Evolutionary conservation across 2,888 invertebrate species (phyloP).

Genomic region (Lasioglossum lativentre): DNA sequence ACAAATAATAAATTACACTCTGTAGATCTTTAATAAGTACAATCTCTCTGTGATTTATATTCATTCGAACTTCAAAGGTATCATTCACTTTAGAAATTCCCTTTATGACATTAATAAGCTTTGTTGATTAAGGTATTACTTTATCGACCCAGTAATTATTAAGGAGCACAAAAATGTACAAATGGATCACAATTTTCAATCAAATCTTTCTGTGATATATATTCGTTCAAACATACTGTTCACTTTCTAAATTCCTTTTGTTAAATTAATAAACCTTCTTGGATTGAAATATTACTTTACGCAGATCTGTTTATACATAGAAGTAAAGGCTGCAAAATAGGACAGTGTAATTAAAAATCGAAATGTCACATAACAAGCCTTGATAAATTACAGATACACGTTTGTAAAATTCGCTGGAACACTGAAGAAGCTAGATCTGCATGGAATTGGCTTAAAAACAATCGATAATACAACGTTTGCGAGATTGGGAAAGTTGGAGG

Average conservation of each 20-base stretch:
- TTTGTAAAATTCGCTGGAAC: conserved; percentile 71
- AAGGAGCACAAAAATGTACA: background rate
- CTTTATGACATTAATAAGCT: background rate
- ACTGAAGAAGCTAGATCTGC: conserved; percentile 71
- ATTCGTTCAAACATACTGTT: too few relatives aligned
- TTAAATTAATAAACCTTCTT: too few relatives aligned
- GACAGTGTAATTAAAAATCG: background rate
- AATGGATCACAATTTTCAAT: background rate
- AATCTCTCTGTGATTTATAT: background rate
- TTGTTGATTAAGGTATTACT: background rate
- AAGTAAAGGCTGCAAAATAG: background rate
- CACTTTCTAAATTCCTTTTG: too few relatives aligned
- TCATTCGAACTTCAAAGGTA: too few relatives aligned
- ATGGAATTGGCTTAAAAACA: conserved; percentile 68
- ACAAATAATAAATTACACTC: background rate
- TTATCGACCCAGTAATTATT: background rate
- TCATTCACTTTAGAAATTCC: background rate
- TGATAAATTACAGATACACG: conserved; percentile 64
- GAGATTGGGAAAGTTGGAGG: conserved; percentile 70
- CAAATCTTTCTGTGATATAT: too few relatives aligned
- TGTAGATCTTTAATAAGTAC: background rate
- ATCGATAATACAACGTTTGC: conserved; percentile 73
- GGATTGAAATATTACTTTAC: too few relatives aligned
- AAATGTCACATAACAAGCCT: background rate
- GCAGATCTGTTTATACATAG: background rate